Evolutionary conservation across 2,113 vertebrate species (phyloP), one percentile per base, ranked within the genome.

Genomic region (Gallinago media): DNA sequence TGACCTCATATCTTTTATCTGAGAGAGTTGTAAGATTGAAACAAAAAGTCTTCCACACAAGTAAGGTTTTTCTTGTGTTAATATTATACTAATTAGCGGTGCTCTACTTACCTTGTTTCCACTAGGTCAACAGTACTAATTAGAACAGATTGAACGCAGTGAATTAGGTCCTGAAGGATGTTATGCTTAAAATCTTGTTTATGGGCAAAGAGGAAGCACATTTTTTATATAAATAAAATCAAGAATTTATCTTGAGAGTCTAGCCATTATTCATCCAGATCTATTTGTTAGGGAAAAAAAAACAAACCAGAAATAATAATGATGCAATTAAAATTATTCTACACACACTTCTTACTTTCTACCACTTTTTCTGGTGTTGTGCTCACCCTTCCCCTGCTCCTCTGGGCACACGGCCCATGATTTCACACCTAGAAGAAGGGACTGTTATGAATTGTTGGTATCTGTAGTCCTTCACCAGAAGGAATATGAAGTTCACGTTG

Each of bases 21-120:
- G 61, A 70, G 38, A 62, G 5, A 76, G 4, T 6, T 47, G 10
- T 71, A 76, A 70, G 52, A 88, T 68, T 84, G 77, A 49, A 92
- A 85, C 19, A 80, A 78, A 81, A 82, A 12, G 12, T 55, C 8
- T 89, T 82, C 42, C 46, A 50, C 29, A 6, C 59, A 82, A 63
- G 66, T 67, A 82, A 86, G 71, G 56, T 38, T 70, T 80, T 73
- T 66, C n/a, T 79, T 61, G 74, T 61, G 23, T 63, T 92, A 89
- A 75, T 87, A n/a, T 67, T 79, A 25, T 65, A 86, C 62, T 96
- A 96, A 97, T 95, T 96, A 95, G 73, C 59, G 84, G 65, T 93
- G 92, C 38, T 97, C 91, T 94, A 95, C 66, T 97, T 96, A 96
- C 56, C 52, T 89, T 81, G 7, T 75, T 95, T 96, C 44, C 44